Base-by-base conservation (phyloP, 2,888 invertebrate genomes). In the Drosophila anomalata region DNA sequence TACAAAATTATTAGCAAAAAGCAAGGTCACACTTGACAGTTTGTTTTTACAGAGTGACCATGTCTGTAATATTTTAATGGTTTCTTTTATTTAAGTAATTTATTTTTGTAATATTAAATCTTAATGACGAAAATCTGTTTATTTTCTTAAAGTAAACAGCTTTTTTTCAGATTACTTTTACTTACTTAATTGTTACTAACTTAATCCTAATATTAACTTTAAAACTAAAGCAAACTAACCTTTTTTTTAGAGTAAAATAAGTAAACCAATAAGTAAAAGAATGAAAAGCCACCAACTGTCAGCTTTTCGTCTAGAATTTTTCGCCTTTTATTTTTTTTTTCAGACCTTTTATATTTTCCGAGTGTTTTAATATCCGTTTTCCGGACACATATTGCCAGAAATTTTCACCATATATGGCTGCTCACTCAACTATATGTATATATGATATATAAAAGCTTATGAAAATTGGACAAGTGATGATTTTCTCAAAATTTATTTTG, bases 301-400 rank as follows among this genome's bases (percentile, higher is more conserved):
- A 56, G 51, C 31, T 42, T 56, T 70, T 56, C 69, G 57, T 66
- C 70, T 68, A 69, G 63, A 70, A 73, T 69, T 22, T 20, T 33
- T 56, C 14, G 9, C 26, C 36, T 36, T 47, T 14, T 36, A 12
- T 29, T 17, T 9, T 20, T 3, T n/a, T 52, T 3, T n/a, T 52
- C 29, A 8, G 44, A 20, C 8, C 9, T 1, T 4, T 0, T 8
- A 26, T 62, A 33, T 41, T 44, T 26, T 22, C 26, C 54, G 63
- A 66, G 53, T 65, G 79, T 70, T 79, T 85, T 85, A 78, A 85
- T 81, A 85, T 85, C 85, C 85, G 79, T 24, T 82, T 81, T 63
- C 79, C 61, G 63, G 59, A 65, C 77, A 79, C 77, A 77, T 63
- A 75, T 68, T 79, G 75, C 71, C 61, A 41, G 61, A 22, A 31